phyloP scores from a whole-genome alignment of 2,113 vertebrate species.

The Desmodus rotundus region DNA sequence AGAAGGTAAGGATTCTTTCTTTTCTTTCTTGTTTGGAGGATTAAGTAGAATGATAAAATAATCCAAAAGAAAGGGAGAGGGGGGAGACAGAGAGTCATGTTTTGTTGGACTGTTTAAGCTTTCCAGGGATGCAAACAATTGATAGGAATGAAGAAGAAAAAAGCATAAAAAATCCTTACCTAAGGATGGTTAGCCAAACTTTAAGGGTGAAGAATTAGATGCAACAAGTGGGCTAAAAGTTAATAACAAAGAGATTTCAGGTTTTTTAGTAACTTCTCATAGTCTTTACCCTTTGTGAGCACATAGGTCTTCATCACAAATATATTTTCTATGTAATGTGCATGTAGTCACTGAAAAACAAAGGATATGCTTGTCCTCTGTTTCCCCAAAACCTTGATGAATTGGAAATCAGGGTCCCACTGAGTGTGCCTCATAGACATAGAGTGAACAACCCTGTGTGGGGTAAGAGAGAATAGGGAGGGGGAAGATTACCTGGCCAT shows the following conservation, averaged over 20 bases:
- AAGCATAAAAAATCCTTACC: background rate
- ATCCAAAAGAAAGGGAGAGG: background rate
- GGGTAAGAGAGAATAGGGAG: rapidly evolving
- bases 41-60: background rate
- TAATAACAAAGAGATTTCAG: background rate
- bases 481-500: too few species aligned
- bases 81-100: background rate
- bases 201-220: background rate
- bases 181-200: background rate
- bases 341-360: background rate
- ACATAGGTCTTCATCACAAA: background rate
- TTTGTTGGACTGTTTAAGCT: background rate
- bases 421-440: background rate
- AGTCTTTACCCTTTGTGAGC: background rate
- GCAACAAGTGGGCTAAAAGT: background rate
- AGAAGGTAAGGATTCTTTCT: background rate
- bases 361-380: background rate
- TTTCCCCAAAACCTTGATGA: background rate
- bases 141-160: background rate
- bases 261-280: background rate
- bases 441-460: background rate
- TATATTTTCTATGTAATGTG: background rate
- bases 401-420: background rate
- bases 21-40: background rate
- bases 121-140: background rate